A percentile compares a stretch with the other conserved stretches of the same genome.
These are phyloP conservation scores for Sebastes goodei DNA, from an alignment of 2,797 vertebrate genomes.

Conservation along the genomic window DNA sequence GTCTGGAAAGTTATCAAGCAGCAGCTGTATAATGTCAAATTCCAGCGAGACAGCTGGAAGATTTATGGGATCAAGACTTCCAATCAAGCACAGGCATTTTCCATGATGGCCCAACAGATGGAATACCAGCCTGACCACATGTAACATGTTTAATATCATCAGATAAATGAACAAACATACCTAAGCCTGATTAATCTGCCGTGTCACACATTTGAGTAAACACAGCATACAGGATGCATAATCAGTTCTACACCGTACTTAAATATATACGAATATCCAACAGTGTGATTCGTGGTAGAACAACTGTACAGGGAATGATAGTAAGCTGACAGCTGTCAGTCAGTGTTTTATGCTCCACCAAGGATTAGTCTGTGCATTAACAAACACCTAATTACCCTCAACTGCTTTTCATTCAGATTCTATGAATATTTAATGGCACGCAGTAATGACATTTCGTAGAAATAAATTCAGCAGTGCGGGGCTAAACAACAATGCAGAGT, in stretches of 20 bases:
- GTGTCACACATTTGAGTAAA: slow-evolving; percentile 38
- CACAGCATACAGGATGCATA: slow-evolving; percentile 13
- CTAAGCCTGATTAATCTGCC: slow-evolving; percentile 44
- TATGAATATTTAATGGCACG: slow-evolving; percentile 76
- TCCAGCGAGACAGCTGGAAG: slow-evolving; percentile 24
- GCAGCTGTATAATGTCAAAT: slow-evolving; percentile 19
- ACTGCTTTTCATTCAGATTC: slow-evolving; percentile 66
- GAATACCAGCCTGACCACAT: slow-evolving; percentile 29
- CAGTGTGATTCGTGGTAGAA: neutral
- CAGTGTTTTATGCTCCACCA: slow-evolving; percentile 49
- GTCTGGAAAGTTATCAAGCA: neutral
- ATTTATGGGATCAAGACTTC: slow-evolving; percentile 41
- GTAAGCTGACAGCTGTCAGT: slow-evolving; percentile 69
- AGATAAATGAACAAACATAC: slow-evolving; percentile 48
- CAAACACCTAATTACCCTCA: slow-evolving; percentile 65
- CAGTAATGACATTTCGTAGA: slow-evolving; percentile 60
- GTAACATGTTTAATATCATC: slow-evolving; percentile 40
- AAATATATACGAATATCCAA: neutral
- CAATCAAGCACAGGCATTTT: slow-evolving; percentile 24
- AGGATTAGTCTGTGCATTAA: slow-evolving; percentile 59
- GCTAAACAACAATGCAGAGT: slow-evolving; percentile 15
- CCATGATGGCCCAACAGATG: slow-evolving; percentile 39
- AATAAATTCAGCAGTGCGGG: slow-evolving; percentile 46
- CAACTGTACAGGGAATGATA: slow-evolving; percentile 2
- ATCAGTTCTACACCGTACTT: neutral